A percentile compares a stretch with the other conserved stretches of the same genome.
These are phyloP conservation scores for Serilophus lunatus DNA, from an alignment of 2,113 vertebrate species.

Conservation along the genomic window DNA sequence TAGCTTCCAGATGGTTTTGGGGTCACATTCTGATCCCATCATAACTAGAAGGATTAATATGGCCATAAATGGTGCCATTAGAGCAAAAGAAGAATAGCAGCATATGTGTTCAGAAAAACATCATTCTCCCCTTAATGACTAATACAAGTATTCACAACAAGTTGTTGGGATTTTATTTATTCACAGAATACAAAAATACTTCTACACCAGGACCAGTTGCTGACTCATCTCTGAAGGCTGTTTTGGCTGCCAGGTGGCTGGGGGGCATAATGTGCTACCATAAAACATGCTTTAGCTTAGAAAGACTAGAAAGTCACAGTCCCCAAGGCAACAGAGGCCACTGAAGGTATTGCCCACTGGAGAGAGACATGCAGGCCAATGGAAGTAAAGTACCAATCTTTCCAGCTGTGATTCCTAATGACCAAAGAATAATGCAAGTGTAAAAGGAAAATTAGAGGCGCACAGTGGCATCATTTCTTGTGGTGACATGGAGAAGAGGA, in stretches of 20 bases:
- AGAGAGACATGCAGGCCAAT: background rate
- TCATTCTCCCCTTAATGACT: conserved; percentile 21
- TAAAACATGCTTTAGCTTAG: conserved; percentile 45
- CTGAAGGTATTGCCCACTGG: conserved; percentile 11
- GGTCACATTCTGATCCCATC: background rate
- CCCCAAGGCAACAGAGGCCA: conserved; percentile 53
- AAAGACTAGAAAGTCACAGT: conserved; percentile 51
- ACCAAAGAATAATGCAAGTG: background rate
- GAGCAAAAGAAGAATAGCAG: background rate
- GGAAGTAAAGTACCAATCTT: conserved; percentile 24
- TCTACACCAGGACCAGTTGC: conserved; percentile 12
- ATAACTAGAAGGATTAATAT: background rate
- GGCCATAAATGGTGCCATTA: background rate
- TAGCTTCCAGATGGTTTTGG: background rate
- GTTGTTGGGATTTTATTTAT: conserved; percentile 32
- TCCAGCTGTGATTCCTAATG: conserved; percentile 42
- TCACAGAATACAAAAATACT: conserved; percentile 45
- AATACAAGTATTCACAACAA: conserved; percentile 21
- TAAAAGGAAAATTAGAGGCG: background rate
- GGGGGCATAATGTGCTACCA: conserved; percentile 49
- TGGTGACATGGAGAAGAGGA: background rate
- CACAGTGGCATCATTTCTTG: fast-evolving
- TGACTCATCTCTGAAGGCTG: conserved; percentile 46
- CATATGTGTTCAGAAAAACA: background rate
- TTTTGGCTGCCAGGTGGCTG: conserved; percentile 56